Base-by-base conservation (phyloP, 2,113 vertebrate species). In the Holacanthus passer region DNA sequence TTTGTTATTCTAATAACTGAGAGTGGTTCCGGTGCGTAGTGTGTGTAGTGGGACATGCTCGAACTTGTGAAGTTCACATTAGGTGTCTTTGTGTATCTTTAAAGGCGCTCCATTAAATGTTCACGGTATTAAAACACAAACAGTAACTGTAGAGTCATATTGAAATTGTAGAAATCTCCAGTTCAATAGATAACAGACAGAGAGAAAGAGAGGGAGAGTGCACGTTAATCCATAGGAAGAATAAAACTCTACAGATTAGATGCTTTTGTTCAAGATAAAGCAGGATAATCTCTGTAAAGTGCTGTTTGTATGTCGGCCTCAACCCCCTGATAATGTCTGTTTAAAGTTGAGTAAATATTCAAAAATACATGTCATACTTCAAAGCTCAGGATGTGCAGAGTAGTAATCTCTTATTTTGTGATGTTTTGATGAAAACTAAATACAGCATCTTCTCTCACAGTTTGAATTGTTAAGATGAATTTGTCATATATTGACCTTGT, bases 231-330 rank as follows among this genome's bases (percentile, higher is more conserved):
- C 88, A 73, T 66, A 81, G 35, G 79, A 85, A 86, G 77, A 87
- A 67, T 81, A 79, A 70, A 88, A 81, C 13, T 77, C 39, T 73
- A 60, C 84, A 85, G 77, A 86, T 89, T 82, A 82, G 83, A 86
- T 41, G 77, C 31, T 72, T 83, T 79, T 37, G 43, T 67, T 83
- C 76, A 78, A 56, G 82, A 79, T 88, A 79, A 81, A 89, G 84
- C 73, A 60, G 88, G 86, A 88, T 91, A 79, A 88, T 91, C 88
- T 87, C 84, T 27, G 70, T 47, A 81, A 85, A 89, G 79, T 87
- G 76, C 78, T 64, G 64, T 71, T 37, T 83, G 62, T 43, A 16
- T 69, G 76, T 53, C 22, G 2, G 56, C 73, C 53, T 76, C 41
- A 35, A 27, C 78, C 81, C 84, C 78, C 27, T 60, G 56, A 12